Evolutionary conservation across 2,797 vertebrate genomes (phyloP), one percentile per base, ranked within the genome.

Genomic region (Platyrinchus mystaceus): DNA sequence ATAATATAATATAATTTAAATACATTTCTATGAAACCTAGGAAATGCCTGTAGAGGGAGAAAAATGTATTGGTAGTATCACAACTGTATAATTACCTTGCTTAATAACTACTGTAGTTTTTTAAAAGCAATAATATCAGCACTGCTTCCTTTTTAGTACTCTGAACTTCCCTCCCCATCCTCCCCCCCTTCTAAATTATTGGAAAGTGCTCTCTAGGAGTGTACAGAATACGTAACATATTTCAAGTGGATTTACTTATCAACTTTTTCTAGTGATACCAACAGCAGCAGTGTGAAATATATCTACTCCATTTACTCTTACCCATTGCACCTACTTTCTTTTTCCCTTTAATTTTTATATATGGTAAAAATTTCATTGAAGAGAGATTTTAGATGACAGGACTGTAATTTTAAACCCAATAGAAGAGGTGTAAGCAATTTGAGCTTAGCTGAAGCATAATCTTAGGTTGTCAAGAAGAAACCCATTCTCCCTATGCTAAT

Each of bases 321-420:
- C 97, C 97, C 97, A 89, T 92, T 91, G 97, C 95, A 97, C 95
- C 97, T 97, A 98, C 97, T 97, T 97, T 98, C 98, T 98, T 98
- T 98, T 97, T 97, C 93, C 98, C 98, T 98, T 98, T 99, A 99
- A 99, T 99, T 99, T 99, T 99, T 99, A 99, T 99, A 98, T 99
- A 98, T 98, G 99, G 99, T 99, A 99, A 99, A 98, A 99, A 99
- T 99, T 98, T 98, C 98, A 98, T 98, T 98, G 98, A 98, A 98
- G 98, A 99, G 98, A 98, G 98, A 98, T 98, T 98, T 98, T 98
- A 98, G 98, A 98, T 99, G 98, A 99, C 99, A 99, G 98, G 98
- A 97, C 99, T 99, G 98, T 99, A 99, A 99, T 99, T 99, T 99
- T 98, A 98, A 98, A 98, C 98, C 98, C 98, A 99, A 98, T 98